Conservation (phyloP, 2,888 invertebrate genomes). For the Melinaea menophilus region DNA sequence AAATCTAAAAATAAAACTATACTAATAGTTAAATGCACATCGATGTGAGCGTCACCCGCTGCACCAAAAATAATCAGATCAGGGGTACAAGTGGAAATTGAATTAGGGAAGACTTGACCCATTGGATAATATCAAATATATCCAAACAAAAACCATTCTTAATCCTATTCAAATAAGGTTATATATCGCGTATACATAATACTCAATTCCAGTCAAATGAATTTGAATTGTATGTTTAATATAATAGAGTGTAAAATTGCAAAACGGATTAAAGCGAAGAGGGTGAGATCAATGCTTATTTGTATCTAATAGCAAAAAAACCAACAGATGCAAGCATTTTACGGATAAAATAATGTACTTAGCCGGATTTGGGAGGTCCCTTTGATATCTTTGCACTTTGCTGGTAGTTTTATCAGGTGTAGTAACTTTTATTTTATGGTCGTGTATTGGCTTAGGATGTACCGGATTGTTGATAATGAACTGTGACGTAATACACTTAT, state of each 20-base stretch:
- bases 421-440: slow-evolving; percentile 43
- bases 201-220: slow-evolving; percentile 14
- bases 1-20: slow-evolving; percentile 30
- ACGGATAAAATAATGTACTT: slow-evolving; percentile 76
- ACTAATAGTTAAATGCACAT: slow-evolving; percentile 41
- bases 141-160: slow-evolving; percentile 20
- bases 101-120: slow-evolving; percentile 71
- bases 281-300: slow-evolving; percentile 72
- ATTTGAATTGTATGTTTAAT: slow-evolving; percentile 18
- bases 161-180: slow-evolving; percentile 16
- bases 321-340: slow-evolving; percentile 76
- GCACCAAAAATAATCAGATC: slow-evolving; percentile 68
- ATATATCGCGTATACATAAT: slow-evolving; percentile 11
- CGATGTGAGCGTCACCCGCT: slow-evolving; percentile 52
- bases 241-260: slow-evolving; percentile 28
- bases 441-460: slow-evolving; percentile 49
- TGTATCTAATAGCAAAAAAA: slow-evolving; percentile 75
- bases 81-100: slow-evolving; percentile 67
- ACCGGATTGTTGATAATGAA: slow-evolving; percentile 40
- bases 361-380: slow-evolving; percentile 67
- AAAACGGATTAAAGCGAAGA: slow-evolving; percentile 27
- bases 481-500: slow-evolving; percentile 49
- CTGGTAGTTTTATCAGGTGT: slow-evolving; percentile 43
- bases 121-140: slow-evolving; percentile 37
- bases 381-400: slow-evolving; percentile 63